Percentiles rank a stretch among this genome's conserved stretches.
Conservation (phyloP, 1,140 invertebrate species). For the Neomicropteryx cornuta region DNA sequence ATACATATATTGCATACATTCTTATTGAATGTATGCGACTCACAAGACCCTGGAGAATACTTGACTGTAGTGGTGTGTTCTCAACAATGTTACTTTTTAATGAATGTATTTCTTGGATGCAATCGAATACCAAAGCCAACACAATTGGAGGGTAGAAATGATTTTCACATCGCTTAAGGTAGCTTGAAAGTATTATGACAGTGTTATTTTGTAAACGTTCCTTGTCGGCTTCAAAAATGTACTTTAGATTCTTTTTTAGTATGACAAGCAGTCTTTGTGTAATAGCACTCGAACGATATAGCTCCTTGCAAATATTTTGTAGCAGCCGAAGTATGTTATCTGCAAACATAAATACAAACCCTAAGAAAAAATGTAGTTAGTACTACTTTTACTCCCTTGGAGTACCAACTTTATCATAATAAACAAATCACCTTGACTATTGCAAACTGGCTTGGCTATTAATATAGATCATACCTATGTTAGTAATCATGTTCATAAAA, state of each 20-base stretch:
- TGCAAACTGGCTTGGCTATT: too few relatives aligned
- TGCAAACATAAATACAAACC: slow-evolving; percentile 17
- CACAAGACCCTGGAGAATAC: slow-evolving; percentile 18
- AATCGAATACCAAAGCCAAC: slow-evolving; percentile 24
- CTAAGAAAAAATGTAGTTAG: too few relatives aligned
- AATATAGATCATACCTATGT: too few relatives aligned
- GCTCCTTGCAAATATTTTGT: slow-evolving; percentile 23
- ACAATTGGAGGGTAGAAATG: slow-evolving; percentile 23
- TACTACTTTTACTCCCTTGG: too few relatives aligned
- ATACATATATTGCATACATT: too few relatives aligned
- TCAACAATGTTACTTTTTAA: slow-evolving; percentile 18
- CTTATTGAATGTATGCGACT: too few relatives aligned
- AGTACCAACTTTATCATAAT: too few relatives aligned
- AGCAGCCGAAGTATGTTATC: slow-evolving; percentile 24
- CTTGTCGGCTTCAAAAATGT: slow-evolving; percentile 18
- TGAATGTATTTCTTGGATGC: slow-evolving; percentile 22
- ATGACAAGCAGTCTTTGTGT: slow-evolving; percentile 19
- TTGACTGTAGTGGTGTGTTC: slow-evolving; percentile 14
- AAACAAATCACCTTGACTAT: too few relatives aligned
- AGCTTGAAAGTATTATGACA: slow-evolving; percentile 29
- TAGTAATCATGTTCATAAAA: too few relatives aligned
- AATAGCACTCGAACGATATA: slow-evolving; percentile 23
- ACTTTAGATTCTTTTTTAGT: slow-evolving; percentile 19
- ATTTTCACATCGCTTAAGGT: slow-evolving; percentile 22
- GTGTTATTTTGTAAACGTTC: slow-evolving; percentile 23